These are phyloP conservation scores for Eubucco bourcierii DNA, from an alignment of 2,113 vertebrate species.

Conservation along the genomic window DNA sequence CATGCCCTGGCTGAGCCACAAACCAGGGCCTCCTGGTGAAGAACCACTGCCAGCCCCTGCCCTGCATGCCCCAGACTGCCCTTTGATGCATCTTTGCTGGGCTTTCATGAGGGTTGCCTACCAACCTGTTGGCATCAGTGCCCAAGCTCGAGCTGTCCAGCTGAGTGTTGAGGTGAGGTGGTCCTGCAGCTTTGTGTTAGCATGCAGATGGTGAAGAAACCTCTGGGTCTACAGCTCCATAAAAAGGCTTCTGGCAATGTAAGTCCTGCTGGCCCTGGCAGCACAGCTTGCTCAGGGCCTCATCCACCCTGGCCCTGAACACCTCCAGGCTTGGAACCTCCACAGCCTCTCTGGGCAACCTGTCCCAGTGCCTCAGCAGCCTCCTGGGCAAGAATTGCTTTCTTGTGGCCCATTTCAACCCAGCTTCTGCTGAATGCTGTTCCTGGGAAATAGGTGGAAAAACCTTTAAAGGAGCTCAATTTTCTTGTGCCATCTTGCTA, in stretches of 20 bases:
- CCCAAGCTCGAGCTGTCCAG: neutral
- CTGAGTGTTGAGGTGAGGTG: neutral
- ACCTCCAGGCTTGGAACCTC: no score
- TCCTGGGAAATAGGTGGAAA: constrained; percentile 16
- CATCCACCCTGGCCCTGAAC: no score
- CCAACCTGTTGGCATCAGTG: neutral
- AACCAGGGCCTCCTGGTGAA: neutral
- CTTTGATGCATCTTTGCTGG: neutral
- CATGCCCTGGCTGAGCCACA: neutral
- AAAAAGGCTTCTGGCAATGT: neutral
- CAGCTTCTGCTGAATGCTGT: neutral
- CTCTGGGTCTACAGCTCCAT: neutral
- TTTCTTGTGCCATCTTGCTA: neutral
- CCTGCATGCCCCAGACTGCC: neutral
- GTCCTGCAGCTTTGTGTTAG: neutral
- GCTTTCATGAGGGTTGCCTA: neutral
- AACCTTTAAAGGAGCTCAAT: neutral
- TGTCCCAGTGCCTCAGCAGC: no score
- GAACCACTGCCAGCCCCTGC: neutral
- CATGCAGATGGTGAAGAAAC: no score
- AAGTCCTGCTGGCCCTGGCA: neutral
- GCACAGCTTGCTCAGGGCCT: no score
- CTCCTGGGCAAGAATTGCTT: neutral
- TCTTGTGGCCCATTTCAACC: neutral
- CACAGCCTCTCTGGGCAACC: no score